A percentile compares a stretch with the other conserved stretches of the same genome.
Conservation (phyloP, 2,888 invertebrate species). For the Drosophila kuntzei region DNA sequence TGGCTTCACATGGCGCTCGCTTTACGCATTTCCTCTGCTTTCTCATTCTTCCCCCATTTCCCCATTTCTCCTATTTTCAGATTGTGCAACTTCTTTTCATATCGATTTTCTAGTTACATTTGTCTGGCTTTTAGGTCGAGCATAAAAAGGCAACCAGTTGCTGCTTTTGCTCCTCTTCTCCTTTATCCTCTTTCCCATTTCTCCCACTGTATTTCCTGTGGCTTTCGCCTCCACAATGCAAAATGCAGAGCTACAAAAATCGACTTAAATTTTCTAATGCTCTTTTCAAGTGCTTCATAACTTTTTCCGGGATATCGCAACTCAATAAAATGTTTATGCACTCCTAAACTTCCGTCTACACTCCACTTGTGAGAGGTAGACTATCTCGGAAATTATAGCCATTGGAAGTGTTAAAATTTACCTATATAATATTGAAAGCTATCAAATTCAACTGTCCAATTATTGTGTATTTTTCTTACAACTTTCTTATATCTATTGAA, state of each 20-base stretch:
- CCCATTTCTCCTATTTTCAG: not conserved
- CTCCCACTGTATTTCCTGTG: conserved; percentile 24
- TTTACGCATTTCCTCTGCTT: conserved; percentile 28
- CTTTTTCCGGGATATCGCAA: conserved; percentile 12
- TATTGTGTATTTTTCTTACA: not conserved
- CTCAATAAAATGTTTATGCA: conserved; percentile 26
- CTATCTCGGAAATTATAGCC: not conserved
- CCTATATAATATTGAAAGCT: not conserved
- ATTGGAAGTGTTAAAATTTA: not conserved
- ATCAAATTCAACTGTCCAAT: not conserved
- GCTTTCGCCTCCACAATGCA: conserved; percentile 42
- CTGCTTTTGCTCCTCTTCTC: conserved; percentile 8
- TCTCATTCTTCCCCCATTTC: not conserved
- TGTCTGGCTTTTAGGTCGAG: conserved; percentile 75
- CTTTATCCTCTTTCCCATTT: not conserved
- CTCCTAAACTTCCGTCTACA: conserved; percentile 16
- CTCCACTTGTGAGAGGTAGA: not conserved
- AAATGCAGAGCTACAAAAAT: conserved; percentile 11
- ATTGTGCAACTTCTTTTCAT: conserved; percentile 67
- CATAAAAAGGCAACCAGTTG: conserved; percentile 74
- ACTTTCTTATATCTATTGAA: not conserved
- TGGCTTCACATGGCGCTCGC: conserved; percentile 69
- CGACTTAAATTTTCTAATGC: conserved; percentile 39
- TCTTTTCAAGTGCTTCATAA: conserved; percentile 40
- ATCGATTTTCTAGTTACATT: conserved; percentile 72